Base-by-base conservation (phyloP, 2,113 vertebrate species). In the Mandrillus leucophaeus region DNA sequence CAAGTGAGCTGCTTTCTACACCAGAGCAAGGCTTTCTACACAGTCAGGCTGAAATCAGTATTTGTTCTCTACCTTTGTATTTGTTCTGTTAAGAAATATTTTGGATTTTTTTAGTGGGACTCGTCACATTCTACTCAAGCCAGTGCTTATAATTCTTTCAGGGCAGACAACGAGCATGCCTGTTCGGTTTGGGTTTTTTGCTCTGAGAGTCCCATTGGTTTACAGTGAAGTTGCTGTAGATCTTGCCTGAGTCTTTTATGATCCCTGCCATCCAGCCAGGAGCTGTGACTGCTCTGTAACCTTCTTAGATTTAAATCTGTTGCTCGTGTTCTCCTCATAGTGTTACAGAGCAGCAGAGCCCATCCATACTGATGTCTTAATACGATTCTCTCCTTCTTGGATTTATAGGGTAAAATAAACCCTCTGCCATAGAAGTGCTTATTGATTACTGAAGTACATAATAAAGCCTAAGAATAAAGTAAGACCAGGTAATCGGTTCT, bases 401-500 rank as follows among this genome's bases (percentile, higher is more conserved):
- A 94, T 98, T 98, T 98, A 98, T 98, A 97, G 98, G 97, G 96
- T 96, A 96, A 94, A 93, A 93, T 97, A 95, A 98, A 98, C 96
- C 95, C 96, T 97, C 96, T 98, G 97, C 97, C 97, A 95, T 81
- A 96, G 95, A 95, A 96, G 93, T 98, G 97, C 98, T 97, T 98
- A 98, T 97, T 98, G 98, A 98, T 98, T 98, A 98, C 98, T 98
- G 93, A 97, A 97, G 97, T 96, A 98, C 96, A 88, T 98, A 98
- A 97, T 98, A 6, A 35, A 98, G 96, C 94, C 96, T 80, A 96
- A 97, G 94, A 97, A 97, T 94, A 95, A 97, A 97, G 97, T 97
- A 76, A 94, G 96, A 94, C 98, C 98, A 91, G 98, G 97, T 96
- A 94, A 97, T 94, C 97, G 72, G 88, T 88, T 84, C 96, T 97